Evolutionary conservation across 2,113 vertebrate species (phyloP).

Genomic region (Lichenostomus cassidix): DNA sequence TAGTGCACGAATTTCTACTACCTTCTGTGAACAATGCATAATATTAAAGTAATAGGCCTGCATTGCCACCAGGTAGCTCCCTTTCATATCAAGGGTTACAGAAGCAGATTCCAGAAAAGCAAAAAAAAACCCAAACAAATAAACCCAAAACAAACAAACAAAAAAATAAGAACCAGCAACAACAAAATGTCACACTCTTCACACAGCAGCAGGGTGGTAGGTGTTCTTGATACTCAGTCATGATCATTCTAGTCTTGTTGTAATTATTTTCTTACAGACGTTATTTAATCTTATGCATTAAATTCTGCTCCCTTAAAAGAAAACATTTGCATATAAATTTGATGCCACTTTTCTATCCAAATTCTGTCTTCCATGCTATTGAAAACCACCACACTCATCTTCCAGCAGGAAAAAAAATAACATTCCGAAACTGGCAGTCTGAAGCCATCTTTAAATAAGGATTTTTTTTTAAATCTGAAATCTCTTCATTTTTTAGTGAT

Average conservation of each 20-base stretch:
- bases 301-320: neutral
- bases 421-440: accelerated
- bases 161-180: neutral
- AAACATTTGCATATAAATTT: neutral
- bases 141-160: neutral
- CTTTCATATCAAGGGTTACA: neutral
- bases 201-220: no score
- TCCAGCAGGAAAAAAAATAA: neutral
- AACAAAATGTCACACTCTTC: neutral
- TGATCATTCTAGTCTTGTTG: neutral
- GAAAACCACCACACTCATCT: neutral
- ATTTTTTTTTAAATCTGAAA: neutral
- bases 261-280: neutral
- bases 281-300: neutral
- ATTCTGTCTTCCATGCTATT: neutral
- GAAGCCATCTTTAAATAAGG: neutral
- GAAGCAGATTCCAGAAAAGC: neutral
- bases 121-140: no score
- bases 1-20: neutral
- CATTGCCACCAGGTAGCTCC: neutral
- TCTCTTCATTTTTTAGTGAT: neutral
- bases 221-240: neutral
- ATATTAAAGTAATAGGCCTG: neutral
- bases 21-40: neutral
- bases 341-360: neutral